A percentile compares a stretch with the other conserved stretches of the same genome.
Evolutionary conservation across 2,888 invertebrate genomes (phyloP).

Genomic region (Platycheirus albimanus): DNA sequence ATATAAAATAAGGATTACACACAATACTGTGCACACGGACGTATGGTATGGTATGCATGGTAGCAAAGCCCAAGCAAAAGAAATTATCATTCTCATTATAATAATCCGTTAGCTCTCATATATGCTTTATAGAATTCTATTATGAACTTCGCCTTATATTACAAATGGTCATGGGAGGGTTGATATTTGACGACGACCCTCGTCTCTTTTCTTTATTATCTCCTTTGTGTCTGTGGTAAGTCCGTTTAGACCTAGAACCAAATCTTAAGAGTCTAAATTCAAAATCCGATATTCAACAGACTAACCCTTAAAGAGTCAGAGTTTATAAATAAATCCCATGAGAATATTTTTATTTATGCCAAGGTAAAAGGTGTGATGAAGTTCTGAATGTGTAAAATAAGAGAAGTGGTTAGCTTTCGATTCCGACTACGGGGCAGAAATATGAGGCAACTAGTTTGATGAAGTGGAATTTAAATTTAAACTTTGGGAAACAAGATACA

Average conservation of each 20-base stretch:
- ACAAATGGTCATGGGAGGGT: constrained; percentile 13
- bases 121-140: constrained; percentile 45
- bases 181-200: not conserved
- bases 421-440: no score
- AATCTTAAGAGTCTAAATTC: constrained; percentile 37
- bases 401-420: no score
- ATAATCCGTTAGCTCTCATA: constrained; percentile 12
- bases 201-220: not conserved
- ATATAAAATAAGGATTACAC: constrained; percentile 62
- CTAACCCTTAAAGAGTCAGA: not conserved
- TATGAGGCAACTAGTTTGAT: no score
- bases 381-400: constrained; percentile 5
- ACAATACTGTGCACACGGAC: constrained; percentile 26
- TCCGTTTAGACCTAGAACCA: constrained; percentile 12
- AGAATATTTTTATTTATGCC: constrained; percentile 16
- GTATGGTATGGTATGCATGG: constrained; percentile 2
- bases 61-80: constrained; percentile 14
- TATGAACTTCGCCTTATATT: constrained; percentile 40
- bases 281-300: constrained; percentile 29
- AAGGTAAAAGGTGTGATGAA: no score
- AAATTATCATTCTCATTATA: constrained; percentile 7
- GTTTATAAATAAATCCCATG: not conserved
- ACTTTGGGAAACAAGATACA: no score
- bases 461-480: no score
- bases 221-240: constrained; percentile 17